Conservation (phyloP, 2,113 vertebrate species). For the Neogale vison region DNA sequence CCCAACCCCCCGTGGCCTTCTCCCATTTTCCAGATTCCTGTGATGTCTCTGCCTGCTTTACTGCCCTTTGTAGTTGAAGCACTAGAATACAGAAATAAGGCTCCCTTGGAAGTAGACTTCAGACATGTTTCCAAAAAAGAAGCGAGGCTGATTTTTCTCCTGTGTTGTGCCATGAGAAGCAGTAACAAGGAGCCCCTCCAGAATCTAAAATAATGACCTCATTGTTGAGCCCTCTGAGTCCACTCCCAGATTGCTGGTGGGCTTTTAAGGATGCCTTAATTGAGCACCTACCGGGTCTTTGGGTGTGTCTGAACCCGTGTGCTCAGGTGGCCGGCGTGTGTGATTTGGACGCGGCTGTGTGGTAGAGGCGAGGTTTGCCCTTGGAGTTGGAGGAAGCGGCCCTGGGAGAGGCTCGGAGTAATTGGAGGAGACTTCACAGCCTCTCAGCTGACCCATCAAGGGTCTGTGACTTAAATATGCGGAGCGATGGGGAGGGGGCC, state of each 20-base stretch:
- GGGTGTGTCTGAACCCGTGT: not conserved
- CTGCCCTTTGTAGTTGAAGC: conserved; percentile 40
- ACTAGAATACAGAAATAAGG: not conserved
- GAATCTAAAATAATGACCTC: conserved; percentile 4
- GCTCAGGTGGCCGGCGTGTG: not conserved
- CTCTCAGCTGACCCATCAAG: not conserved
- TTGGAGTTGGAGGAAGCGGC: not conserved
- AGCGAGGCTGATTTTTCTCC: not conserved
- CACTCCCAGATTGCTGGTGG: not conserved
- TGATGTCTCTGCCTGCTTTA: not conserved
- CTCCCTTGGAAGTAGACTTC: conserved; percentile 30
- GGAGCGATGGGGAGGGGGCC: not conserved
- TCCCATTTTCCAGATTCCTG: not conserved
- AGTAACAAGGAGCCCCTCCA: not conserved
- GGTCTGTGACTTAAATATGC: not conserved
- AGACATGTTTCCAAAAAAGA: not conserved
- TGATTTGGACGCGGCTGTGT: not conserved
- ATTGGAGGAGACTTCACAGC: not conserved
- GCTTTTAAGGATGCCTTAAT: not conserved
- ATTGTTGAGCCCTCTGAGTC: not conserved
- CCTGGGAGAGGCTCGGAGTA: not conserved
- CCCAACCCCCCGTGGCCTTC: not conserved
- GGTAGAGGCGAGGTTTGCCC: not conserved
- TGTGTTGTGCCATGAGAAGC: not conserved
- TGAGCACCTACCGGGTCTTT: conserved; percentile 1